Evolutionary conservation across 2,888 invertebrate genomes (phyloP).

Genomic region (Oligia latruncula): DNA sequence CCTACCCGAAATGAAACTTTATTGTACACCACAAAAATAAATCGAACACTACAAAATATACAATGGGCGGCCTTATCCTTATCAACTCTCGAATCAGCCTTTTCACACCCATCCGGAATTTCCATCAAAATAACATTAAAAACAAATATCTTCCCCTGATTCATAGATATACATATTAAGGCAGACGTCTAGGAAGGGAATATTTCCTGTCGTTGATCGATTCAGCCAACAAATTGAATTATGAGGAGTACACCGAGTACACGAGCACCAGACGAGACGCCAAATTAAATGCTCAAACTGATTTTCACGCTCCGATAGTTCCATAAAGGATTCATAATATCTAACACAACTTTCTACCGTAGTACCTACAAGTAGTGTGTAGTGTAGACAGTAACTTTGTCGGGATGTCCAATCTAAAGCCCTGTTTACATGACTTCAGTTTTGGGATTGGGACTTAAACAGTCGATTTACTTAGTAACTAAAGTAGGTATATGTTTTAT

Average conservation of each 20-base stretch:
- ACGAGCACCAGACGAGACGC: slow-evolving; percentile 68
- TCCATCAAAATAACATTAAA: background rate
- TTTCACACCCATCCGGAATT: background rate
- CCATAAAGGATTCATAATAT: slow-evolving; percentile 67
- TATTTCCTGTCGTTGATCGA: slow-evolving; percentile 80
- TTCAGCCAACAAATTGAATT: slow-evolving; percentile 82
- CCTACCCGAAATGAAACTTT: too few species aligned
- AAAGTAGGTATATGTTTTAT: background rate
- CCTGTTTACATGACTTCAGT: slow-evolving; percentile 1
- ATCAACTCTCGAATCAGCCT: background rate
- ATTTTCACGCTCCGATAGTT: slow-evolving; percentile 78
- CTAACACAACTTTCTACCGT: slow-evolving; percentile 41
- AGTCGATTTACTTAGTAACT: background rate
- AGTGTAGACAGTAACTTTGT: slow-evolving; percentile 30
- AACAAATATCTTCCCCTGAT: slow-evolving; percentile 27
- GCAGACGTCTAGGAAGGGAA: slow-evolving; percentile 68
- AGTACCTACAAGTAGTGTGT: slow-evolving; percentile 13
- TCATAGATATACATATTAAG: slow-evolving; percentile 35
- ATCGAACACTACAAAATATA: too few species aligned
- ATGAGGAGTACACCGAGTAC: slow-evolving; percentile 70
- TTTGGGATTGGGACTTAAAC: background rate
- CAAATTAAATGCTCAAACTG: slow-evolving; percentile 79
- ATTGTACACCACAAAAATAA: too few species aligned
- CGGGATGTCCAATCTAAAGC: slow-evolving; percentile 17
- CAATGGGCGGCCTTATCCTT: too few species aligned